Evolutionary conservation across 2,113 vertebrate species (phyloP).

Genomic region (Chloroceryle aenea): DNA sequence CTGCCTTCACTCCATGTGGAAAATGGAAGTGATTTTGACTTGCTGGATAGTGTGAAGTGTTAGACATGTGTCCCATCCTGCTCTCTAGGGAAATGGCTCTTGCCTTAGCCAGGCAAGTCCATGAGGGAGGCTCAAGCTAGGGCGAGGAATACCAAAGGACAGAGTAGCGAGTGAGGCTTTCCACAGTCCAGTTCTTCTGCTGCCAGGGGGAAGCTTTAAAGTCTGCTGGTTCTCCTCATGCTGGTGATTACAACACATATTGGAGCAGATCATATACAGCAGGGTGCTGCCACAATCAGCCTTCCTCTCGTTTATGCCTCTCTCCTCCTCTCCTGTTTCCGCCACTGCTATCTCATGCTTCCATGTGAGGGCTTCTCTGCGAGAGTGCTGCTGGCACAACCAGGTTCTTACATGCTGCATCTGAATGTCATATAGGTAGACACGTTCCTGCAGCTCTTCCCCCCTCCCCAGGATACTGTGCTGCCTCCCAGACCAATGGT

Average conservation of each 20-base stretch:
- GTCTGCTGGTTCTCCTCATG: background rate
- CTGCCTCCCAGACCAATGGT: background rate
- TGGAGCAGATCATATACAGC: background rate
- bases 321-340: background rate
- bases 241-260: background rate
- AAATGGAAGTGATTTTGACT: conserved; percentile 42
- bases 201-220: background rate
- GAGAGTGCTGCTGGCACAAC: rapidly evolving
- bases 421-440: background rate
- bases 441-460: background rate
- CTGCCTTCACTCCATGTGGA: conserved; percentile 27
- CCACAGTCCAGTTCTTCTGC: background rate
- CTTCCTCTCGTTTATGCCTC: background rate
- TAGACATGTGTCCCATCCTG: background rate
- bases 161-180: background rate
- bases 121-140: background rate
- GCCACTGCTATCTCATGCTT: background rate
- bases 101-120: background rate
- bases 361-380: background rate
- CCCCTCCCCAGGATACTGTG: background rate
- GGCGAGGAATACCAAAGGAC: background rate
- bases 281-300: background rate
- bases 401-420: background rate
- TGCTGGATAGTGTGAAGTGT: background rate
- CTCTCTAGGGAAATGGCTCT: background rate